Evolutionary conservation across 2,113 vertebrate species (phyloP), one percentile per base, ranked within the genome.

Genomic region (Gracilinanus agilis): DNA sequence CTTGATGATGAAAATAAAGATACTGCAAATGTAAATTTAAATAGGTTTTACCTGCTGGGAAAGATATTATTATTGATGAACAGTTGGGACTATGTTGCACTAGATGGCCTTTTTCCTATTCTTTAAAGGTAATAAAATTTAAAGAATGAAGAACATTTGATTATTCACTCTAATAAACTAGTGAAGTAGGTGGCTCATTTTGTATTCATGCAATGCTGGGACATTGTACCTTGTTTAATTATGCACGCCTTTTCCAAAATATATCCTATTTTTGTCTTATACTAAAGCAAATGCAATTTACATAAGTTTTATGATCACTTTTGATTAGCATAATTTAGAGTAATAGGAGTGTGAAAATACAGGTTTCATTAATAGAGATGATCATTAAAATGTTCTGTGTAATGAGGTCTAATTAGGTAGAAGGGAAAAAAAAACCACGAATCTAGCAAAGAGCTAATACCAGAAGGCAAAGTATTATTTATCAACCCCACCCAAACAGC

Each of bases 271-370:
- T 91, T 53, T 44, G 49, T 93, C 90, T 94, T 54, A 40, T 93
- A 90, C 40, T 55, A 95, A 88, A 93, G 94, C 91, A 91, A 75
- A 88, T 91, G 91, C 55, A 83, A 83, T 54, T 67, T 55, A 40
- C 40, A 83, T 53, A n/a, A 10, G 9, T 89, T 94, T 54, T 67
- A 88, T 24, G 93, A 75, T 27, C 40, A 53, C 75, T 53, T 83
- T 53, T 88, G 21, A 27, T 24, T 54, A 40, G 27, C 1, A 44
- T 34, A 16, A 91, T 91, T 88, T 67, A 27, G 29, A 89, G 58
- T 0, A 88, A 89, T 1, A 55, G 44, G 55, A 40, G 54, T 34
- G 83, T 34, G 91, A 56, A 75, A 90, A 29, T 44, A 23, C 0
- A 13, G n/a, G 90, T 54, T 88, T 44, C 83, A 24, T 44, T 90